Evolutionary conservation across 1,140 invertebrate species (phyloP).

Genomic region (Monochamus saltuarius): DNA sequence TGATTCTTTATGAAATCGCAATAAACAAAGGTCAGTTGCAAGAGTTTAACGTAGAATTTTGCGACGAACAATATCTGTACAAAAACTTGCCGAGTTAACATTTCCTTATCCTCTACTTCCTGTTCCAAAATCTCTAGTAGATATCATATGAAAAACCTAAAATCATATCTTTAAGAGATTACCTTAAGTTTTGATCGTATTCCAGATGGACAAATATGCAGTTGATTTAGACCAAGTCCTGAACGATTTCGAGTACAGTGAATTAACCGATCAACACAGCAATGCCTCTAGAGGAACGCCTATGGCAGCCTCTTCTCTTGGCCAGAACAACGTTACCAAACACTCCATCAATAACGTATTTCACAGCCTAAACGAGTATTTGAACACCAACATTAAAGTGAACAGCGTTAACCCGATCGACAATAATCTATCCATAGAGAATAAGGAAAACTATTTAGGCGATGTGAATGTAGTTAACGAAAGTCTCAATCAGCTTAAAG

Average conservation of each 20-base stretch:
- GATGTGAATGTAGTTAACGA: neutral
- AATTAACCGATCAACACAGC: conserved; percentile 46
- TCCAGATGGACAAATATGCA: conserved; percentile 51
- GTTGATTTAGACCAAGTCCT: conserved; percentile 86
- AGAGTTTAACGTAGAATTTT: no score
- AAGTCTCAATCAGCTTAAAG: neutral
- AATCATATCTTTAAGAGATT: neutral
- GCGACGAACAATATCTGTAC: no score
- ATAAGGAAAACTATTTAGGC: neutral
- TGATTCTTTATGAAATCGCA: no score
- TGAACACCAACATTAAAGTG: conserved; percentile 53
- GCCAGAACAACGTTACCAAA: conserved; percentile 38
- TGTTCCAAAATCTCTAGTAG: no score
- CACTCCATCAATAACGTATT: conserved; percentile 63
- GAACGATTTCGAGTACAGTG: conserved; percentile 81
- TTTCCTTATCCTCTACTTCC: no score
- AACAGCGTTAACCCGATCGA: neutral
- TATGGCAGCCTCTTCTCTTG: conserved; percentile 16
- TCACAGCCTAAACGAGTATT: conserved; percentile 64
- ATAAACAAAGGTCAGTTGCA: no score
- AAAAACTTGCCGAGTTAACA: no score
- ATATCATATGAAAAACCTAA: no score
- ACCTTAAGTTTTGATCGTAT: conserved; percentile 1
- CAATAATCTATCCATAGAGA: neutral
- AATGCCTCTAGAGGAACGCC: neutral